These are phyloP conservation scores for Arnoldichthys spilopterus DNA, from an alignment of 2,797 vertebrate genomes.

Conservation along the genomic window DNA sequence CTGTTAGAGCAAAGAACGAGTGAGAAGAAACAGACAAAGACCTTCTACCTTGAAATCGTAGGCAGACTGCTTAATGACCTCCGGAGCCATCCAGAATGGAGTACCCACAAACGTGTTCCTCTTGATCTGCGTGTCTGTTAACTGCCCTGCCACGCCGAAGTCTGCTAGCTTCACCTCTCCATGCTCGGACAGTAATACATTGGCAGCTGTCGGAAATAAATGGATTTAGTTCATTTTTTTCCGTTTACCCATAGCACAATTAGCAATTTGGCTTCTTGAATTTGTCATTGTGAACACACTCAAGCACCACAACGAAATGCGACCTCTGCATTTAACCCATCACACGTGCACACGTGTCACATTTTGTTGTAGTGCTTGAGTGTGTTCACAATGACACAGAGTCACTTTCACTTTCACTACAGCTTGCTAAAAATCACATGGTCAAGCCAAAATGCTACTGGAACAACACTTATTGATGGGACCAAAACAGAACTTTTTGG, in stretches of 20 bases:
- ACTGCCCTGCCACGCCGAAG: constrained; percentile 87
- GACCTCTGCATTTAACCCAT: too few species aligned
- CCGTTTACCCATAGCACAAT: neutral
- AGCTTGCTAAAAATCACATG: too few species aligned
- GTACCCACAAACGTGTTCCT: constrained; percentile 90
- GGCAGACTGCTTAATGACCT: constrained; percentile 89
- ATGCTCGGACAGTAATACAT: constrained; percentile 87
- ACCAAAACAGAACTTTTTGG: too few species aligned
- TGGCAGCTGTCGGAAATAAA: constrained; percentile 76
- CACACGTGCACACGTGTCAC: too few species aligned
- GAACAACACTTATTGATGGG: too few species aligned
- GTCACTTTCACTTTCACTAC: too few species aligned
- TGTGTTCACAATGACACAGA: too few species aligned
- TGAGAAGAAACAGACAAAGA: neutral
- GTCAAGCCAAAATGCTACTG: too few species aligned
- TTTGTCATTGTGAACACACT: too few species aligned
- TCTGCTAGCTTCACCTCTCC: constrained; percentile 89
- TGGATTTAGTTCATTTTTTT: neutral
- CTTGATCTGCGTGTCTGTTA: constrained; percentile 89
- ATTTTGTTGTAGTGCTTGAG: too few species aligned
- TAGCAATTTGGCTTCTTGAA: neutral
- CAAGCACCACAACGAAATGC: too few species aligned
- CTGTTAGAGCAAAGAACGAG: neutral
- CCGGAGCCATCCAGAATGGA: constrained; percentile 90
- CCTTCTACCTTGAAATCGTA: constrained; percentile 87